Percentiles rank a stretch among this genome's conserved stretches.
Conservation (phyloP, 2,797 vertebrate species). For the Sebastes jordani region DNA sequence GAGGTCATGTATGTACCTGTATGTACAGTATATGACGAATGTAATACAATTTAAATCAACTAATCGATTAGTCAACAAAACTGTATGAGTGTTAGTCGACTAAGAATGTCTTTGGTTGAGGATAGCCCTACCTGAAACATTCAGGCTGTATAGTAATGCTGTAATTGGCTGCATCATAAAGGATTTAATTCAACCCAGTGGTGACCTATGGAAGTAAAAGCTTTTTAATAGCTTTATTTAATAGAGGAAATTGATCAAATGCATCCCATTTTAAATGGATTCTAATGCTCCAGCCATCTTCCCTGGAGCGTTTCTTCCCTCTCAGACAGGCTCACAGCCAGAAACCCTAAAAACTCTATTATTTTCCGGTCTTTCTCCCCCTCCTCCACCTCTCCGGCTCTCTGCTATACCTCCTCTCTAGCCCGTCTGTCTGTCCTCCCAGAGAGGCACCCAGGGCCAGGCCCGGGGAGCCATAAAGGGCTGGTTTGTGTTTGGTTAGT, state of each 20-base stretch:
- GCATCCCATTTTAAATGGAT: slow-evolving; percentile 9
- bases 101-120: background rate
- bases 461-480: slow-evolving; percentile 54
- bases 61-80: no score
- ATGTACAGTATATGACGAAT: no score
- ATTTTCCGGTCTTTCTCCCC: background rate
- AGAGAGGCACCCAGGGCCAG: slow-evolving; percentile 28
- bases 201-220: background rate
- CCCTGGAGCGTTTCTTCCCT: background rate
- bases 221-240: slow-evolving; percentile 9
- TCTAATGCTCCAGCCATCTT: slow-evolving; percentile 1
- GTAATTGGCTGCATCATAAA: background rate
- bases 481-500: slow-evolving; percentile 76
- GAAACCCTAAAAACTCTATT: background rate
- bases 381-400: background rate
- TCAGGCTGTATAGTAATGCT: background rate
- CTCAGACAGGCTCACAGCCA: background rate
- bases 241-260: slow-evolving; percentile 8
- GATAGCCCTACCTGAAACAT: background rate
- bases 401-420: slow-evolving; percentile 2
- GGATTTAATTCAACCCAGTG: background rate
- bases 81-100: background rate
- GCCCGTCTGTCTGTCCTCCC: slow-evolving; percentile 28
- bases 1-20: no score
- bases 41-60: no score